These are phyloP conservation scores for Sanderia malayensis DNA, from an alignment of 30 jellyfish, hydroid and myxozoan genomes.

Conservation along the genomic window DNA sequence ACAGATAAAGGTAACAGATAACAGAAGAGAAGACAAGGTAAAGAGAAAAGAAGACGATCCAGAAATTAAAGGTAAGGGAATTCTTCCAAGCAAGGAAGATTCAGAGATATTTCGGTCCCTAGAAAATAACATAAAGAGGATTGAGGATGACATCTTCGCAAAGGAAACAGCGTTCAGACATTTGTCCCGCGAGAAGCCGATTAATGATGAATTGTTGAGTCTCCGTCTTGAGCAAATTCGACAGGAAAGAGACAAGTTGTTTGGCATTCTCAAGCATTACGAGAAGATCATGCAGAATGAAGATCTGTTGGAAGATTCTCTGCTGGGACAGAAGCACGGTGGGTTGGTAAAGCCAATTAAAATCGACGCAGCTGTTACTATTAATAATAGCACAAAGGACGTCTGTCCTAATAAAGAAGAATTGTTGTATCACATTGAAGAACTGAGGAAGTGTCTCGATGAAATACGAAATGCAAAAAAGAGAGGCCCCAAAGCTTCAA, in stretches of 20 bases:
- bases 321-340: background rate
- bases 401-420: conserved; percentile 17
- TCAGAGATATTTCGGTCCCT: background rate
- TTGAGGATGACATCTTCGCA: conserved; percentile 45
- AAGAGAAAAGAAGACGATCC: background rate
- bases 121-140: background rate
- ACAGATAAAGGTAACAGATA: background rate
- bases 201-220: conserved; percentile 32
- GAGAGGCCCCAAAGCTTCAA: too few relatives aligned
- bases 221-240: conserved; percentile 47
- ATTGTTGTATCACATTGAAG: conserved; percentile 49
- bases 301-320: background rate
- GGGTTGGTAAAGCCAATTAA: conserved; percentile 11
- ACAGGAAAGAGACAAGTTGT: conserved; percentile 41
- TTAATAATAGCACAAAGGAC: conserved; percentile 6
- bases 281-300: conserved; percentile 25
- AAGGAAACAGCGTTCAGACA: conserved; percentile 58
- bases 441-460: conserved; percentile 39
- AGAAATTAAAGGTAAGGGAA: background rate
- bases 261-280: conserved; percentile 42
- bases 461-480: conserved; percentile 25
- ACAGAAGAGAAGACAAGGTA: background rate
- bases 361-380: conserved; percentile 38
- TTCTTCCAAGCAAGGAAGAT: background rate
- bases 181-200: conserved; percentile 31